Percentiles rank a stretch among this genome's conserved stretches.
Conservation (phyloP, 2,888 invertebrate species). For the Teleogryllus oceanicus region DNA sequence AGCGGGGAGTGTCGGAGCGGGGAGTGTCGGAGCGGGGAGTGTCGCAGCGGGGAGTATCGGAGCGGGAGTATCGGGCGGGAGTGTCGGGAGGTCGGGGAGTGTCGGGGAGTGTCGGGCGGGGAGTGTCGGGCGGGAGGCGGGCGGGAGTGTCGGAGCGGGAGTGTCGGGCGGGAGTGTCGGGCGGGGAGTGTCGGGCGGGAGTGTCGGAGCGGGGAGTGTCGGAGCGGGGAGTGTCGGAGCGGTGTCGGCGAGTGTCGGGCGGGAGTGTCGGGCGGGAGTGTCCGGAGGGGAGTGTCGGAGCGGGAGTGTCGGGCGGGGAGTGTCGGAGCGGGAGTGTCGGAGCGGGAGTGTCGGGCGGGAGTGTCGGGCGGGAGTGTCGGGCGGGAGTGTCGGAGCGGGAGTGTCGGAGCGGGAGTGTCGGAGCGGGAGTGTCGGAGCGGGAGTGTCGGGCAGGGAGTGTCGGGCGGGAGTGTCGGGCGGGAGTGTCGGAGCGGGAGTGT, state of each 20-base stretch:
- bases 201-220: neutral
- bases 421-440: too few species aligned
- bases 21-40: neutral
- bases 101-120: too few species aligned
- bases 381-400: neutral
- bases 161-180: neutral
- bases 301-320: too few species aligned
- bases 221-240: too few species aligned
- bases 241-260: too few species aligned
- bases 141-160: neutral
- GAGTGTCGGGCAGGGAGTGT: neutral
- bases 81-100: too few species aligned
- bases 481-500: neutral
- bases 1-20: neutral
- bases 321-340: neutral
- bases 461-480: too few species aligned
- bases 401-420: neutral
- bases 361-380: neutral
- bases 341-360: too few species aligned
- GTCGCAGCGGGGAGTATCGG: too few species aligned
- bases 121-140: neutral
- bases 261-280: too few species aligned
- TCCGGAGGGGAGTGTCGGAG: too few species aligned
- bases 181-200: neutral
- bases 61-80: too few species aligned